Conservation (phyloP, 2,797 vertebrate species). For the Anomalospiza imberbis region DNA sequence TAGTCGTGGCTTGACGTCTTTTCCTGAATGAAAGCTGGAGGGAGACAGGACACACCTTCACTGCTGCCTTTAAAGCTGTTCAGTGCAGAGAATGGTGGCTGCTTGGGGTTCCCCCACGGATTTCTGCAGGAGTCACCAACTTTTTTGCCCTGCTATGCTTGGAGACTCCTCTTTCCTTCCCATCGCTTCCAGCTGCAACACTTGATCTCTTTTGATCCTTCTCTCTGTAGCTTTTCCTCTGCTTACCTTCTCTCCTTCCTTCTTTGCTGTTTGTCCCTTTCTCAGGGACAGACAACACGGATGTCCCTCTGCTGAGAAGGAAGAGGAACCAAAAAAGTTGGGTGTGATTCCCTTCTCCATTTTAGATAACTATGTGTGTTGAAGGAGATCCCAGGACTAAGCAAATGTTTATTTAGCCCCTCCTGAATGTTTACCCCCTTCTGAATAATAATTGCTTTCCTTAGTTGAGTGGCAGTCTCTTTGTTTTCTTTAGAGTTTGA, state of each 20-base stretch:
- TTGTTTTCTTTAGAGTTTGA: background rate
- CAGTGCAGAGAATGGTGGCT: background rate
- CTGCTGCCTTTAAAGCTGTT: background rate
- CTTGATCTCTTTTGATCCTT: background rate
- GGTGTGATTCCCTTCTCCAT: background rate
- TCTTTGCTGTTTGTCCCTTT: background rate
- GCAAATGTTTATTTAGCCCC: background rate
- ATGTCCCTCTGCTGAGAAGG: background rate
- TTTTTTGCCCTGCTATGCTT: background rate
- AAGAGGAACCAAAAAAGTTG: background rate
- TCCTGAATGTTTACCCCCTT: background rate
- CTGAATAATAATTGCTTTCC: background rate
- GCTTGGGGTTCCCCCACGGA: background rate
- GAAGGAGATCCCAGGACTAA: background rate
- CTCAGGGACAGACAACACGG: background rate
- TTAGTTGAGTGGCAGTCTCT: background rate
- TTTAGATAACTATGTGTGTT: background rate
- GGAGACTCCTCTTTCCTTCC: background rate
- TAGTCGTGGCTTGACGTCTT: background rate
- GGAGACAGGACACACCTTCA: background rate
- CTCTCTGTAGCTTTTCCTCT: background rate
- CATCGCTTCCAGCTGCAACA: background rate
- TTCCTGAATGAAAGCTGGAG: background rate
- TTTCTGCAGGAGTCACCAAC: background rate
- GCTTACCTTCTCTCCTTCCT: background rate